These are phyloP conservation scores for Ophthalmolycus amberensis DNA, from an alignment of 2,113 vertebrate genomes.

Conservation along the genomic window DNA sequence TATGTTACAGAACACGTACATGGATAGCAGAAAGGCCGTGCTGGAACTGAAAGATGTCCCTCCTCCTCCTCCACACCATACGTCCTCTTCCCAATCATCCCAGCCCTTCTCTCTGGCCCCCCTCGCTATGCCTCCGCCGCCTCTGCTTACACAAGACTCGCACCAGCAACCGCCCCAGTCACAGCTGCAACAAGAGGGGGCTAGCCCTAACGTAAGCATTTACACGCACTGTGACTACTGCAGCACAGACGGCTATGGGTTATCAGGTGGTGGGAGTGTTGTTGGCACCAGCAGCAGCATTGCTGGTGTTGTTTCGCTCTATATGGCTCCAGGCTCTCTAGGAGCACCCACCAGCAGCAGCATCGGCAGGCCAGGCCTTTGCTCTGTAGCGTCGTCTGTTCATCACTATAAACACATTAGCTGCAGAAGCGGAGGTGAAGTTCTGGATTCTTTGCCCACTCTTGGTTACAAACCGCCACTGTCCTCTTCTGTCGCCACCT, in stretches of 20 bases:
- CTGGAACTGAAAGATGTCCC: slow-evolving; percentile 92
- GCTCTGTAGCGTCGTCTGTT: slow-evolving; percentile 85
- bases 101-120: slow-evolving; percentile 87
- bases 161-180: slow-evolving; percentile 79
- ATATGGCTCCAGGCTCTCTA: slow-evolving; percentile 80
- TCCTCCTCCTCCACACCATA: slow-evolving; percentile 85
- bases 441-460: slow-evolving; percentile 41
- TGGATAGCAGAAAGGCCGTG: slow-evolving; percentile 90
- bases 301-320: slow-evolving; percentile 81
- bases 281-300: slow-evolving; percentile 67
- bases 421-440: slow-evolving; percentile 23
- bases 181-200: slow-evolving; percentile 83
- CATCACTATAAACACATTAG: slow-evolving; percentile 50
- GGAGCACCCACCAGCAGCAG: slow-evolving; percentile 82
- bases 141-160: slow-evolving; percentile 78
- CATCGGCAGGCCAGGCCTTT: slow-evolving; percentile 60
- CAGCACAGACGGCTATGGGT: slow-evolving; percentile 74
- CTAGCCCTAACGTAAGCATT: slow-evolving; percentile 93
- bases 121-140: slow-evolving; percentile 79
- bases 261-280: slow-evolving; percentile 73
- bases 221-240: slow-evolving; percentile 86
- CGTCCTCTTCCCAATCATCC: slow-evolving; percentile 84
- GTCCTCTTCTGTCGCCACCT: slow-evolving; percentile 74
- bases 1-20: slow-evolving; percentile 86
- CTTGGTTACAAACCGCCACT: slow-evolving; percentile 63